Evolutionary conservation across 2,797 vertebrate species (phyloP).

Genomic region (Ceyx erithaca): DNA sequence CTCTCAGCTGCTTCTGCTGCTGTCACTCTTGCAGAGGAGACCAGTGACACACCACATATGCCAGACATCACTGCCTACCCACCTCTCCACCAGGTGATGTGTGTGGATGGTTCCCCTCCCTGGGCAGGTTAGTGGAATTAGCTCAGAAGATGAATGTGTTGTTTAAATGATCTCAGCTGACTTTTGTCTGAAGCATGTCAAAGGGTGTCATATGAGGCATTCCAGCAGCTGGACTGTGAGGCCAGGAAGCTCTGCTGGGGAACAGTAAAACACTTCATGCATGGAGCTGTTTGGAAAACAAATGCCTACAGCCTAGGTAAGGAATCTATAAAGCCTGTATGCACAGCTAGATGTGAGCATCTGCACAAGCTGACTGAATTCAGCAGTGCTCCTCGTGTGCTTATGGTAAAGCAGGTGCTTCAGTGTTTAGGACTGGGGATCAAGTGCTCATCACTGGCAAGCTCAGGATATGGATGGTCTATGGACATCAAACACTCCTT

Average conservation of each 20-base stretch:
- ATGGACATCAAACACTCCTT: neutral
- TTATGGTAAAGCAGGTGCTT: neutral
- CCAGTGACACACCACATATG: neutral
- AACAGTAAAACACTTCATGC: neutral
- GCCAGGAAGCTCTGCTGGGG: neutral
- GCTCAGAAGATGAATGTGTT: neutral
- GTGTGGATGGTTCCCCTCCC: neutral
- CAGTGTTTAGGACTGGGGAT: neutral
- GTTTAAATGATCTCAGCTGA: neutral
- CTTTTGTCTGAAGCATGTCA: neutral
- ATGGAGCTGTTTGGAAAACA: neutral
- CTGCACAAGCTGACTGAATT: neutral
- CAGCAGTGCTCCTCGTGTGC: neutral
- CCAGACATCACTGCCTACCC: neutral
- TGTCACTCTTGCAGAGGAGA: neutral
- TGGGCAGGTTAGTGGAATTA: neutral
- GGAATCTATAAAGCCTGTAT: neutral
- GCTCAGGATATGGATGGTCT: neutral
- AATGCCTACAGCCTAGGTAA: neutral
- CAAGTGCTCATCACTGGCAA: neutral
- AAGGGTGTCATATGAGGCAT: neutral
- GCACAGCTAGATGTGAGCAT: neutral
- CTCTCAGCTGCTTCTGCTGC: neutral
- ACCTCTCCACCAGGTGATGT: rapidly evolving
- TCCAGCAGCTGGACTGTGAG: neutral